Base-by-base conservation (phyloP, 2,797 vertebrate genomes). In the Alosa sapidissima region DNA sequence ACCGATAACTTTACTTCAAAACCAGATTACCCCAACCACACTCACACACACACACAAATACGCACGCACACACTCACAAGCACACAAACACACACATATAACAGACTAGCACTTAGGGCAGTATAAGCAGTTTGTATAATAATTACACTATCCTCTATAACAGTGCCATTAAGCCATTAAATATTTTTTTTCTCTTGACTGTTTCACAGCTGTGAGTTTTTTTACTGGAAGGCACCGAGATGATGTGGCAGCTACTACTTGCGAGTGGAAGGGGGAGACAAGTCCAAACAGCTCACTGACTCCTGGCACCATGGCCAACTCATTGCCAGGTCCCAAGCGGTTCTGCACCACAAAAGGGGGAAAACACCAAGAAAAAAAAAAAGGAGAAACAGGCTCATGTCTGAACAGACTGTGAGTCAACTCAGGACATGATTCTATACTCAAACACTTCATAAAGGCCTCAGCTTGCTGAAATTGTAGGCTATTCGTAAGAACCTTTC, bases 331-430 rank as follows among this genome's bases (percentile, higher is more conserved):
- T 45, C 72, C 72, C 5, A 47, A 78, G 13, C 41, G 6, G 5
- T 45, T 47, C 72, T 78, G 13, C 19, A 19, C 72, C 72, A 78
- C 72, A 47, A 45, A 78, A 62, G 8, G 72, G 41, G 72, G 41
- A 78, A 78, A 78, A 47, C 47, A 21, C 72, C 36, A 19, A 78
- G 41, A 21, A 72, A 36, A 33, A 33, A 33, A 33, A 72, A 72
- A 72, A 16, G 8, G 65, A 47, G 24, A 47, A 78, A 78, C 36
- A 6, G 72, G 41, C 72, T 45, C 16, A 47, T 47, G 36, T 47
- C 49, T 75, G 47, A 51, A 36, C 36, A 24, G 33, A 28, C 11
- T 5, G 33, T 45, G 85, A 83, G 65, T 86, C 85, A 86, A 19
- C 51, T 24, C 41, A 72, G 84, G 84, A 85, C 51, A 41, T 54